Percentiles rank a stretch among this genome's conserved stretches.
These are phyloP conservation scores for Ceuthmochares aereus DNA, from an alignment of 2,113 vertebrate genomes.

Conservation along the genomic window DNA sequence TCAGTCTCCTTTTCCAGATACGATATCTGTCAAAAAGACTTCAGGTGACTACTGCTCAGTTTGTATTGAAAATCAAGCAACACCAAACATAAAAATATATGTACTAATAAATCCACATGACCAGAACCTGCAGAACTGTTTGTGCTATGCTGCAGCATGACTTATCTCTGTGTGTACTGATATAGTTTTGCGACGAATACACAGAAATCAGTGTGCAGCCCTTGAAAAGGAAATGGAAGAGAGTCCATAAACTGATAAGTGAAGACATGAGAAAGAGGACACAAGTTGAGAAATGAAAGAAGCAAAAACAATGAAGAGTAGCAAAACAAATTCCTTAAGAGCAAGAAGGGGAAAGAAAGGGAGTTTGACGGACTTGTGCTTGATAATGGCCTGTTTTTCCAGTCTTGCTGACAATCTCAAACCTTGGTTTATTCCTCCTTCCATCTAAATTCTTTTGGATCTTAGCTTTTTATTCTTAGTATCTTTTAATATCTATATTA, in stretches of 20 bases:
- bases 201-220: neutral
- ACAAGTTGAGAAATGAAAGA: slow-evolving; percentile 7
- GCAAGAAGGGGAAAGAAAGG: neutral
- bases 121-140: neutral
- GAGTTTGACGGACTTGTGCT: neutral
- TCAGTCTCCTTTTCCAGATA: neutral
- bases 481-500: neutral
- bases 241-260: neutral
- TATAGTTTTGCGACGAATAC: rapidly evolving
- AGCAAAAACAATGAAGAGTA: neutral
- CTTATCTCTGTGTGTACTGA: neutral
- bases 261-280: neutral
- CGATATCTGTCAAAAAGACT: neutral
- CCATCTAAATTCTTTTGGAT: neutral
- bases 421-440: neutral
- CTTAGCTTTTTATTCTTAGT: neutral
- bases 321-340: neutral
- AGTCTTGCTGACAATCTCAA: neutral
- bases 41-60: neutral
- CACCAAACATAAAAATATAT: neutral
- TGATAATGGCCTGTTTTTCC: neutral
- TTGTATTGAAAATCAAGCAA: neutral
- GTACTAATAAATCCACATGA: neutral
- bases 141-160: neutral
- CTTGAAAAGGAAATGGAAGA: neutral